phyloP scores from a whole-genome alignment of 1,140 invertebrate species.

The Zaprionus gabonicus region DNA sequence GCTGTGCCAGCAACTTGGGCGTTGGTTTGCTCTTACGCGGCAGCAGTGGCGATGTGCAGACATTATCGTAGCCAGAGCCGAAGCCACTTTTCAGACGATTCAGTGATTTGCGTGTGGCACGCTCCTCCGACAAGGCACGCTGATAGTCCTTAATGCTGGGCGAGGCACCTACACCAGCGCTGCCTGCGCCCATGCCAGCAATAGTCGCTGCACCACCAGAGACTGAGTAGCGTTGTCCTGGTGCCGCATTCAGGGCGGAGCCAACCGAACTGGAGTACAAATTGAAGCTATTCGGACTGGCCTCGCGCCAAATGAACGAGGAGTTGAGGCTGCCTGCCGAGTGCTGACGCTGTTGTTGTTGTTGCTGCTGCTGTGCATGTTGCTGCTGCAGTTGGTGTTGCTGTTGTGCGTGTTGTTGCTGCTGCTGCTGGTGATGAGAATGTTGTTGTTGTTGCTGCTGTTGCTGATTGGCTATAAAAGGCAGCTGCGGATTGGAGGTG shows the following conservation, averaged over 20 bases:
- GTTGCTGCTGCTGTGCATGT: slow-evolving; percentile 14
- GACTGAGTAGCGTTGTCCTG: slow-evolving; percentile 68
- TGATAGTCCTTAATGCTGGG: slow-evolving; percentile 69
- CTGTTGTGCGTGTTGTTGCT: slow-evolving; percentile 9
- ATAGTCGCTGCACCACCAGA: slow-evolving; percentile 30
- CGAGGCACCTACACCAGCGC: slow-evolving; percentile 1
- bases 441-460: slow-evolving; percentile 47
- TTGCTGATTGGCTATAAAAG: slow-evolving; percentile 66
- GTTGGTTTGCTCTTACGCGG: slow-evolving; percentile 77
- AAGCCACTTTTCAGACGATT: slow-evolving; percentile 83
- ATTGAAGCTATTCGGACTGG: slow-evolving; percentile 84
- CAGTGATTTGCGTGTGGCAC: slow-evolving; percentile 72
- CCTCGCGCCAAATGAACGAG: slow-evolving; percentile 84
- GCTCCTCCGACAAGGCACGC: slow-evolving; percentile 79
- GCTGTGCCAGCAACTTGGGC: slow-evolving; percentile 63
- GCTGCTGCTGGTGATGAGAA: slow-evolving; percentile 30
- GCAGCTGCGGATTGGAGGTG: slow-evolving; percentile 84
- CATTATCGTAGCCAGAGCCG: slow-evolving; percentile 82
- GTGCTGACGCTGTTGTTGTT: slow-evolving; percentile 49
- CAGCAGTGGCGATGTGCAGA: slow-evolving; percentile 79
- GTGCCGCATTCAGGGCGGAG: slow-evolving; percentile 65
- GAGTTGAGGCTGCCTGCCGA: slow-evolving; percentile 81
- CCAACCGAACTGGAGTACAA: slow-evolving; percentile 81
- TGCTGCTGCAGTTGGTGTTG: slow-evolving; percentile 17
- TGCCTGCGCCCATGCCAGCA: slow-evolving; percentile 29